Base-by-base conservation (phyloP, 2,888 invertebrate species). In the Cryptophagus acutangulus region DNA sequence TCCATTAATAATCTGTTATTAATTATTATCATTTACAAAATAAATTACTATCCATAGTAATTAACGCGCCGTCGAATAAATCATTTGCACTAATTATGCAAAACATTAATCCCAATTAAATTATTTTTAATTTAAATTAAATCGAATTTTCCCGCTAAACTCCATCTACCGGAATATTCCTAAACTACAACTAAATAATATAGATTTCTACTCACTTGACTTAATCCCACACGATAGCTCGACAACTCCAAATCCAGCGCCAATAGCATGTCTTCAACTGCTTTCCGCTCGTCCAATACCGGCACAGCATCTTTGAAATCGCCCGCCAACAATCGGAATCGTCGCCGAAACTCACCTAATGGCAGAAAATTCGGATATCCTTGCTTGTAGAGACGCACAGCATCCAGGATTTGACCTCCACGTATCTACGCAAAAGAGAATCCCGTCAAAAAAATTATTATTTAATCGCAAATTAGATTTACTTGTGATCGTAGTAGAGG, bases 281-380 rank as follows among this genome's bases (percentile, higher is more conserved):
- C 78, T 58, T 81, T 79, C 33, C 82, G 71, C 62, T 77, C 79
- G 45, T 77, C 69, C 57, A 66, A 49, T 5, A 66, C 61, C 1
- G 66, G 66, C 51, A 69, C 70, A 8, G 72, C 65, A 6, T 70
- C 63, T 25, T 66, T 62, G 38, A 65, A 65, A 24, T 67, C 65
- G 15, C 70, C 71, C 1, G 75, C 72, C 41, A 83, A 57, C 13
- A 82, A 70, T 37, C 82, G 78, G 67, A 88, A 90, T 64, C 92
- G 81, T 55, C 93, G 79, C 40, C 88, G 78, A 63, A 96, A 95
- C 66, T 95, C 95, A 9, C 82, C 78, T 43, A 93, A 78, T 43
- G 86, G 87, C 77, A 95, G 81, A 59, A 86, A 84, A 63, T 91
- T 91, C 0, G 96, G 95, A 70, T 87, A 96, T 15, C 95, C 95